phyloP scores from a whole-genome alignment of 2,888 invertebrate species.

The Creontiades dilutus region DNA sequence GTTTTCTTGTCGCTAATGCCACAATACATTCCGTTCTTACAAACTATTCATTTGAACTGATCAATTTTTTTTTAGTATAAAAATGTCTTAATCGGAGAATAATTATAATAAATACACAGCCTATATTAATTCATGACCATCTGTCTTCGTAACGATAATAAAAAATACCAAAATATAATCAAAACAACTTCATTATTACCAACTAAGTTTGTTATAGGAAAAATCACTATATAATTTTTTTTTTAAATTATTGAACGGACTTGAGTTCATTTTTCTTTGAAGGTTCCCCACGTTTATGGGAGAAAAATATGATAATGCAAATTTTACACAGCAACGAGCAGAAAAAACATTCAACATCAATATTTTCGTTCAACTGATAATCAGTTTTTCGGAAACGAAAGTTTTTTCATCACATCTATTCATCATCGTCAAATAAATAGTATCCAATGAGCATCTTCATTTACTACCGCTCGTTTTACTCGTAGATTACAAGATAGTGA shows the following conservation, averaged over 20 bases:
- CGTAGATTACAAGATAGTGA: too few species aligned
- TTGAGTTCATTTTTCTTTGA: conserved; percentile 11
- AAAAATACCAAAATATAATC: conserved; percentile 15
- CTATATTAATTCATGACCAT: conserved; percentile 36
- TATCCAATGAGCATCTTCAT: too few species aligned
- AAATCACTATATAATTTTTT: neutral
- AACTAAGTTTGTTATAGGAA: neutral
- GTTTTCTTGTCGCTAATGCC: too few species aligned
- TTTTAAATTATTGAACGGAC: conserved; percentile 6
- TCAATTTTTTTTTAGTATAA: neutral
- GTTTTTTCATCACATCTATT: too few species aligned
- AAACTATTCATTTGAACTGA: conserved; percentile 16
- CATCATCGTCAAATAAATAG: too few species aligned
- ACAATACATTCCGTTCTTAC: neutral
- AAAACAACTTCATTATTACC: conserved; percentile 17
- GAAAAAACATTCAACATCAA: too few species aligned
- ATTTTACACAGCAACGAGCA: neutral
- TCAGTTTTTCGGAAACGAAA: too few species aligned
- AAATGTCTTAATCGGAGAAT: conserved; percentile 32
- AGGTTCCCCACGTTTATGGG: neutral
- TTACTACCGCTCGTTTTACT: too few species aligned
- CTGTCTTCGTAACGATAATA: conserved; percentile 14
- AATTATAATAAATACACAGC: conserved; percentile 39
- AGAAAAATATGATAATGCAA: conserved; percentile 5
- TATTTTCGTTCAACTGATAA: too few species aligned